Evolutionary conservation across 2,888 invertebrate species (phyloP), one percentile per base, ranked within the genome.

Genomic region (Danaus chrysippus): DNA sequence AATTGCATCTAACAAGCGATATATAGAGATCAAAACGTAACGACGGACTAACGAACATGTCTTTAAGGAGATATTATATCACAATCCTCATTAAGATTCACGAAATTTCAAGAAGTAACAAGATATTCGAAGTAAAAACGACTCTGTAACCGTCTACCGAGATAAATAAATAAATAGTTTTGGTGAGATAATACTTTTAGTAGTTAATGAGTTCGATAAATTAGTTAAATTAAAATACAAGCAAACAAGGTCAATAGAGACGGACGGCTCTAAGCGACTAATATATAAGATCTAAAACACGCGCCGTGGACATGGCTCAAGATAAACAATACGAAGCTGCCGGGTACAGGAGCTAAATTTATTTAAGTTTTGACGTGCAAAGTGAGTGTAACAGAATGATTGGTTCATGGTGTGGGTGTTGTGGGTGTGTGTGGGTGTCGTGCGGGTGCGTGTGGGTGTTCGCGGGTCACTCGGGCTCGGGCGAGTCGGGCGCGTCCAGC

Each of bases 101-200:
- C 75, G 76, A 70, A 72, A 56, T 72, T 74, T 71, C 64, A 67
- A 73, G 71, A 74, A 72, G 75, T 68, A 75, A 72, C 71, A 65
- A 62, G 66, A 70, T 70, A 72, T 34, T 34, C 23, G 23, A 34
- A 34, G 54, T 13, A 19, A 23, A n/a, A 12, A 15, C 55, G 46
- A 46, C 19, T 43, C 17, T 17, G 42, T 10, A 34, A 23, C 11
- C 34, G 43, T 58, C 15, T 69, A 76, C 71, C 70, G 70, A 72
- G 78, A 79, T 75, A 77, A 77, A 78, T 79, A 79, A 74, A 81
- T 81, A 83, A 81, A 84, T 81, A 82, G 78, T 83, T 88, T 90
- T 89, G 90, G 90, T 85, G 83, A 78, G 77, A 79, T 87, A 89
- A 89, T 90, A 89, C 88, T 89, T 87, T 83, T 77, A 79, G 76